Conservation (phyloP, 1,140 invertebrate species). For the Drosophila pandora region DNA sequence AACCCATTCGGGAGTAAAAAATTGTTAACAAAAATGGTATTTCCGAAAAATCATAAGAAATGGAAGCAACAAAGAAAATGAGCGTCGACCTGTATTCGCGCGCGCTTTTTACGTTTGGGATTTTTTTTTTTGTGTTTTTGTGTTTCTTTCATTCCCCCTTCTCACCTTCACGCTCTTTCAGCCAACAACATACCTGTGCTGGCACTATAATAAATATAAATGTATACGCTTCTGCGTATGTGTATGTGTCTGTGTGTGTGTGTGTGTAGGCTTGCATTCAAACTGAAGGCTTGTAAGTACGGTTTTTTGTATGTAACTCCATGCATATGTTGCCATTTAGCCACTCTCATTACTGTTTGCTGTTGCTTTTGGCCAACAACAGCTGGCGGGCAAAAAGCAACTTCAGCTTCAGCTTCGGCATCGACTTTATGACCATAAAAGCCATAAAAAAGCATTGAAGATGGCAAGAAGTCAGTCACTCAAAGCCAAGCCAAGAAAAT, state of each 20-base stretch:
- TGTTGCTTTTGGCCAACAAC: constrained; percentile 38
- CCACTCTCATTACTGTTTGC: constrained; percentile 9
- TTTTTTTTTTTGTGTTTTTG: constrained; percentile 19
- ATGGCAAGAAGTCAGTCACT: constrained; percentile 55
- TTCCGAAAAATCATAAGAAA: constrained; percentile 78
- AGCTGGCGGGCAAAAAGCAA: constrained; percentile 7
- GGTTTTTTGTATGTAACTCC: constrained; percentile 20
- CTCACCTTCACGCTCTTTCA: neutral
- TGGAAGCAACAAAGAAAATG: constrained; percentile 21
- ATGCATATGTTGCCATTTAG: constrained; percentile 72
- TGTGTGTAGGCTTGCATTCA: constrained; percentile 17
- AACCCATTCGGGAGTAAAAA: neutral
- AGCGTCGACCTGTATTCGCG: constrained; percentile 81
- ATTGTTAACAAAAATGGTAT: constrained; percentile 60
- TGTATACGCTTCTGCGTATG: neutral
- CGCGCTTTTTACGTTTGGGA: constrained; percentile 75
- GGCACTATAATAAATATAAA: constrained; percentile 15
- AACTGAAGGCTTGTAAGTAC: constrained; percentile 2
- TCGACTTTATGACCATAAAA: constrained; percentile 76
- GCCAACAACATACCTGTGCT: constrained; percentile 40
- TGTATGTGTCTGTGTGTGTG: neutral
- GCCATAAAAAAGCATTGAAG: constrained; percentile 75
- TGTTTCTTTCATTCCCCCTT: constrained; percentile 6
- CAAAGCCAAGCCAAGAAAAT: constrained; percentile 42
- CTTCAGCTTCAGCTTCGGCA: constrained; percentile 70